Evolutionary conservation across 64 coral and sea anemone species (phyloP).

Genomic region (Exaiptasia diaphana): DNA sequence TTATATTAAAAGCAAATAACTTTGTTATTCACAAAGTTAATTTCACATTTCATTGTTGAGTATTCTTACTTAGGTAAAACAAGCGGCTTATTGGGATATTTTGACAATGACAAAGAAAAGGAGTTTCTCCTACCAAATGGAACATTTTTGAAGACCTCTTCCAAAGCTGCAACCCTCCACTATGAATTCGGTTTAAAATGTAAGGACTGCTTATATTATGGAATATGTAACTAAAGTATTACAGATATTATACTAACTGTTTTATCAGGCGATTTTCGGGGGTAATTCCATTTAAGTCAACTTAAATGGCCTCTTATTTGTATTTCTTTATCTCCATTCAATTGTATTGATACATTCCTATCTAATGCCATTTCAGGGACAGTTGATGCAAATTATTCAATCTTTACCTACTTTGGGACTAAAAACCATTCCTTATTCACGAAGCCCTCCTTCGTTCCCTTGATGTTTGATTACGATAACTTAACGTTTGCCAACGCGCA

Average conservation of each 20-base stretch:
- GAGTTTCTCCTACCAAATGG: conserved; percentile 69
- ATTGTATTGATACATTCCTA: background rate
- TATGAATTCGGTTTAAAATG: conserved; percentile 63
- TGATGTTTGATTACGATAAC: conserved; percentile 37
- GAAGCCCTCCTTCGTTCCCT: conserved; percentile 29
- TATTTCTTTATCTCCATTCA: background rate
- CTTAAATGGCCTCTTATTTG: too few relatives aligned
- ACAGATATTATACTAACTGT: too few relatives aligned
- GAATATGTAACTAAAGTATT: too few relatives aligned
- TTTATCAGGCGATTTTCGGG: background rate
- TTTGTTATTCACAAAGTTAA: too few relatives aligned
- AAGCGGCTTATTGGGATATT: conserved; percentile 69
- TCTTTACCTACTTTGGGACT: conserved; percentile 59
- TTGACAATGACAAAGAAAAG: conserved; percentile 29
- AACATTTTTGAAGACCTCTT: conserved; percentile 35
- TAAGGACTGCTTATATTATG: background rate
- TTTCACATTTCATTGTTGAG: background rate
- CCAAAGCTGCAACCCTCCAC: conserved; percentile 44
- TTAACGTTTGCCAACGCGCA: conserved; percentile 10
- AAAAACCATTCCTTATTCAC: conserved; percentile 21
- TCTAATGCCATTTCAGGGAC: conserved; percentile 29
- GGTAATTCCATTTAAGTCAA: background rate
- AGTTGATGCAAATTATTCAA: conserved; percentile 22
- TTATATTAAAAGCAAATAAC: too few relatives aligned
- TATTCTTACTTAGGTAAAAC: conserved; percentile 57